Base-by-base conservation (phyloP, 2,888 invertebrate genomes). In the Acrocyrtus sp. region DNA sequence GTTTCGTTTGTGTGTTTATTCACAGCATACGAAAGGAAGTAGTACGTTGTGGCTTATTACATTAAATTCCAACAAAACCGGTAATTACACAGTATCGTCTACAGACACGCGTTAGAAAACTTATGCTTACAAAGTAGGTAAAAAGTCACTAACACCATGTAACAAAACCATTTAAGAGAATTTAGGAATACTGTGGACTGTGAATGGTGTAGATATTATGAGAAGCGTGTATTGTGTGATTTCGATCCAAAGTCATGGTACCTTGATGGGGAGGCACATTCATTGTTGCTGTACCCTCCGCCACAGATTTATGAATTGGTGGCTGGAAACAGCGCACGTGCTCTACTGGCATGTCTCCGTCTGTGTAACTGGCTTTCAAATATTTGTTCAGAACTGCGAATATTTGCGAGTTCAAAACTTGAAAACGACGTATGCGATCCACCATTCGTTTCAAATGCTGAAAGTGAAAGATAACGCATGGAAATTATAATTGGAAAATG, bases 251-350 rank as follows among this genome's bases (percentile, higher is more conserved):
- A 1, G 80, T 80, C 80, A 80, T 80, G 19, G 80, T 78, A 29
- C 79, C 79, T 21, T 61, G 58, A 29, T 74, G 67, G 8, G 78
- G 78, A 22, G 67, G 51, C n/a, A 68, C 27, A 29, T 50, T 50
- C 51, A 60, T 54, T 8, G 47, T 39, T 0, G 65, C 39, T 15
- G 74, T 48, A 8, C 72, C 80, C 48, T 81, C 87, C 83, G 89
- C 88, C 61, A 88, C 86, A 60, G 90, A 89, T 27, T 92, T 91
- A 85, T 93, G 93, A 80, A 94, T 90, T 5, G 98, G 98, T 27
- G 98, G 97, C 66, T 96, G 96, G 87, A 97, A 98, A 85, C 98
- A 98, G 43, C 96, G 88, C 15, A 98, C 97, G 84, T 98, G 96
- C 84, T 98, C 98, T 17, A 97, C 96, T 51, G 96, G 95, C 72